phyloP scores from a whole-genome alignment of 1,140 invertebrate genomes.

The Plectus sambesii region DNA sequence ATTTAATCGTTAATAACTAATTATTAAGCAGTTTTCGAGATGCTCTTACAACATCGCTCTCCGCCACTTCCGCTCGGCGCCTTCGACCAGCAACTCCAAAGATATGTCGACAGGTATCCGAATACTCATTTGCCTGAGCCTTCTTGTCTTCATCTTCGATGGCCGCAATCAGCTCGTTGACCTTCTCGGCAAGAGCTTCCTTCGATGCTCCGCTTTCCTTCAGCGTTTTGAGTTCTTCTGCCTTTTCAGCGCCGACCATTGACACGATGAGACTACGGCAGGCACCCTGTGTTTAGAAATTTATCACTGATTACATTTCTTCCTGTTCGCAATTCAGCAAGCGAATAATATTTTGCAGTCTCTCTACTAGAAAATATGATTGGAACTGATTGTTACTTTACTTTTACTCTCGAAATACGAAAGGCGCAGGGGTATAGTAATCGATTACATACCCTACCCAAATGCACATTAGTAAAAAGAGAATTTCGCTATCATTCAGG shows the following conservation, averaged over 20 bases:
- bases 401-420: too few species aligned
- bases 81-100: conserved; percentile 2
- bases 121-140: conserved; percentile 2
- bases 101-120: conserved; percentile 2
- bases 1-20: conserved; percentile 9
- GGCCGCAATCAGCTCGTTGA: conserved; percentile 16
- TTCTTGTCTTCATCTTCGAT: conserved; percentile 9
- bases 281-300: too few species aligned
- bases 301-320: too few species aligned
- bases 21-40: background rate
- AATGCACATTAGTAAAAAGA: too few species aligned
- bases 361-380: too few species aligned
- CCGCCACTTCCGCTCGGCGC: conserved; percentile 10
- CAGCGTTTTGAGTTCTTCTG: conserved; percentile 20
- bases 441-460: too few species aligned
- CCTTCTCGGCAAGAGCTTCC: conserved; percentile 21
- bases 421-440: too few species aligned
- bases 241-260: conserved; percentile 24
- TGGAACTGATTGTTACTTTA: too few species aligned
- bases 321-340: too few species aligned
- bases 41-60: conserved; percentile 6
- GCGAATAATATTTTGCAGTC: too few species aligned
- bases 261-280: conserved; percentile 20
- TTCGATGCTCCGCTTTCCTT: conserved; percentile 20
- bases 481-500: too few species aligned